Evolutionary conservation across 2,888 invertebrate genomes (phyloP).

Genomic region (Liposcelis brunnea): DNA sequence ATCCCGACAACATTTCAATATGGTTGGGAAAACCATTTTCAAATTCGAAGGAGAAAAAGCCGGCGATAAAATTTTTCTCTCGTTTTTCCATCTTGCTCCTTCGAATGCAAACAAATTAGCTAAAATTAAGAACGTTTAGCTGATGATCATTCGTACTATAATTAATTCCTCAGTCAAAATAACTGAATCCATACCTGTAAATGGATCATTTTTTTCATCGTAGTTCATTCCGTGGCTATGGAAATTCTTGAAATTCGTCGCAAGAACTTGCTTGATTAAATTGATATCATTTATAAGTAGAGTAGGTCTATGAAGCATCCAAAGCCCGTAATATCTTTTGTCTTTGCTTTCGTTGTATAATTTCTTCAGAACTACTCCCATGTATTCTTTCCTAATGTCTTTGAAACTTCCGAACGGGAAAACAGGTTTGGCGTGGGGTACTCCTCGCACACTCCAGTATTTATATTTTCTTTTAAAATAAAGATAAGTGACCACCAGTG

Average conservation of each 20-base stretch:
- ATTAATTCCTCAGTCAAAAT: no score
- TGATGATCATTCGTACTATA: no score
- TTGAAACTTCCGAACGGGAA: background rate
- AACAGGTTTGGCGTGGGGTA: background rate
- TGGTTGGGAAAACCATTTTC: no score
- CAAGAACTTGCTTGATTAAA: slow-evolving; percentile 35
- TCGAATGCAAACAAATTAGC: no score
- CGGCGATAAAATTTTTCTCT: no score
- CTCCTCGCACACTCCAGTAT: background rate
- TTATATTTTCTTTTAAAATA: background rate
- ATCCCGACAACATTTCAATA: no score
- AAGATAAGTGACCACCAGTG: background rate
- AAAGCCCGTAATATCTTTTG: background rate
- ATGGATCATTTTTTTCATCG: slow-evolving; percentile 41
- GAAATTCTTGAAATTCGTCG: slow-evolving; percentile 44
- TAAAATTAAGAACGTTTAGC: no score
- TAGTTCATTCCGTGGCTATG: slow-evolving; percentile 44
- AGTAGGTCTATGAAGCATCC: background rate
- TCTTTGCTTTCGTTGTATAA: background rate
- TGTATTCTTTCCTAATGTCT: background rate
- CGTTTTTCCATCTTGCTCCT: no score
- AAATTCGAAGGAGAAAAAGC: no score
- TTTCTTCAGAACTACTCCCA: background rate
- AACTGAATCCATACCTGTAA: slow-evolving; percentile 24
- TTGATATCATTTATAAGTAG: slow-evolving; percentile 42